Percentiles rank a stretch among this genome's conserved stretches.
phyloP scores from a whole-genome alignment of 2,797 vertebrate species.

The Micropoecilia bifurca region DNA sequence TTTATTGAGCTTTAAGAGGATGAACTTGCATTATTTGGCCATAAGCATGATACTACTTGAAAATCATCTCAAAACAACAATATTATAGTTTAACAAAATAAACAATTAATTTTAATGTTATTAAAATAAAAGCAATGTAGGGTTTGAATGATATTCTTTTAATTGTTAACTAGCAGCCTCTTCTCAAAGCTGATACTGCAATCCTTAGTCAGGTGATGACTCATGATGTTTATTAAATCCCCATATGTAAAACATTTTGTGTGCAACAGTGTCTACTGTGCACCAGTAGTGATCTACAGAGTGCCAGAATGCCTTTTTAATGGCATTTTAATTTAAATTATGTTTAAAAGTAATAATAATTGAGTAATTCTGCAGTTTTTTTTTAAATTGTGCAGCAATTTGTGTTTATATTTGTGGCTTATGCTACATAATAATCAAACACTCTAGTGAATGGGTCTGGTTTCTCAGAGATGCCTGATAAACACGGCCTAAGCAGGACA shows the following conservation, averaged over 20 bases:
- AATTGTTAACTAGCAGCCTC: not conserved
- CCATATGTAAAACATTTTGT: not conserved
- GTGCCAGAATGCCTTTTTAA: not conserved
- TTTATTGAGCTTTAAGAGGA: too few relatives aligned
- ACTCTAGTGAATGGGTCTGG: not conserved
- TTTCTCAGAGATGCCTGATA: not conserved
- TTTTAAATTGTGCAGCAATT: not conserved
- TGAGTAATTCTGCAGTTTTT: not conserved
- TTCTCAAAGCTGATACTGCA: not conserved
- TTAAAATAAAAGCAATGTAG: not conserved
- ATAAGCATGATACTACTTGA: too few relatives aligned
- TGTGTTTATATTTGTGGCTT: not conserved
- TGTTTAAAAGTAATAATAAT: not conserved
- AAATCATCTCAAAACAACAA: too few relatives aligned
- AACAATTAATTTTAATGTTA: not conserved
- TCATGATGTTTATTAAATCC: not conserved
- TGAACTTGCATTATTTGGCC: too few relatives aligned
- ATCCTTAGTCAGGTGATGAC: not conserved
- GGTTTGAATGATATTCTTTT: too few relatives aligned
- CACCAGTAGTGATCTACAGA: not conserved
- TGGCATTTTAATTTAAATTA: not conserved
- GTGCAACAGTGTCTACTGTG: not conserved
- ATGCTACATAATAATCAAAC: not conserved
- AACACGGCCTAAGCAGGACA: not conserved
- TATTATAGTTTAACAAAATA: too few relatives aligned